Evolutionary conservation across 2,797 vertebrate genomes (phyloP).

Genomic region (Centropyge bicolor): DNA sequence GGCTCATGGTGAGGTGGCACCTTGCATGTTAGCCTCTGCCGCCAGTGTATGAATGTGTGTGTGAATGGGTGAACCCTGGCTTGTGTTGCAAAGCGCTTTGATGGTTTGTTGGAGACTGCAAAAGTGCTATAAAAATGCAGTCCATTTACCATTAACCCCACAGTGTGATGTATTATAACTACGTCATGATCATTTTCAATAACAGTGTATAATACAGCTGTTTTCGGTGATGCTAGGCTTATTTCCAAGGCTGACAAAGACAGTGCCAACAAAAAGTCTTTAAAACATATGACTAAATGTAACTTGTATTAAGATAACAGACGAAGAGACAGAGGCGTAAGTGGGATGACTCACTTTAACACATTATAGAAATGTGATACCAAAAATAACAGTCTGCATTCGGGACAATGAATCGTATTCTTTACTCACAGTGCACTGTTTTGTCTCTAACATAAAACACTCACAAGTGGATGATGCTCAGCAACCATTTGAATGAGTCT

Average conservation of each 20-base stretch:
- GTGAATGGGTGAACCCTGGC: too few relatives aligned
- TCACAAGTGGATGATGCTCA: slow-evolving; percentile 90
- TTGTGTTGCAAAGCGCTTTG: too few relatives aligned
- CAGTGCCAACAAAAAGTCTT: background rate
- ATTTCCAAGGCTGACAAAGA: background rate
- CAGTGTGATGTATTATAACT: background rate
- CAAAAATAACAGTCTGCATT: background rate
- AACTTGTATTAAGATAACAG: background rate
- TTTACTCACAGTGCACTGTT: background rate
- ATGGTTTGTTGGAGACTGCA: too few relatives aligned
- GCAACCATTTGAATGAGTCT: slow-evolving; percentile 90
- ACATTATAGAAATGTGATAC: background rate
- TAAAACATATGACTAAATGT: background rate
- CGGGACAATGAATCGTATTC: background rate
- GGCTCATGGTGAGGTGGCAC: too few relatives aligned
- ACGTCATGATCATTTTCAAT: background rate
- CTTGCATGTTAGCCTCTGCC: too few relatives aligned
- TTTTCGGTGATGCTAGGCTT: background rate
- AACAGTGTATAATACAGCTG: background rate
- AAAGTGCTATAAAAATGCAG: too few relatives aligned
- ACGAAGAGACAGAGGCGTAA: background rate
- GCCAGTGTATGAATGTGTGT: too few relatives aligned
- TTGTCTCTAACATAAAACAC: slow-evolving; percentile 12
- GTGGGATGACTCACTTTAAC: background rate
- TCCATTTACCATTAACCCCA: background rate